Evolutionary conservation across 2,888 invertebrate genomes (phyloP).

Genomic region (Isoperla grammatica): DNA sequence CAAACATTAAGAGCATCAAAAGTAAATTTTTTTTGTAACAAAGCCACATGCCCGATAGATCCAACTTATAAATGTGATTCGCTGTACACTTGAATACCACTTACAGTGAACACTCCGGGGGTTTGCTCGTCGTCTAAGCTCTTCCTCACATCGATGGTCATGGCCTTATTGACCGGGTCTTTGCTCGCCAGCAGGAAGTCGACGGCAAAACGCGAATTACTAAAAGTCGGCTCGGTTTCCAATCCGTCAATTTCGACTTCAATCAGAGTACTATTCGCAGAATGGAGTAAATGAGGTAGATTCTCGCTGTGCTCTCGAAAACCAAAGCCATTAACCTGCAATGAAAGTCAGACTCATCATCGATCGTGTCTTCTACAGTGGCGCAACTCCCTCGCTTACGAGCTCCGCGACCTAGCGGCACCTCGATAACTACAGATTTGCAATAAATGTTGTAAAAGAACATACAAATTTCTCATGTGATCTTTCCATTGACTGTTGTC

Average conservation of each 20-base stretch:
- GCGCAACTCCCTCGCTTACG: constrained; percentile 39
- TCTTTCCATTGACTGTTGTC: too few relatives aligned
- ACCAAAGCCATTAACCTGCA: constrained; percentile 51
- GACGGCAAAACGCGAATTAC: constrained; percentile 55
- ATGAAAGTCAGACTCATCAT: constrained; percentile 24
- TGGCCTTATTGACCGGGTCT: constrained; percentile 42
- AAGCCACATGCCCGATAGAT: too few relatives aligned
- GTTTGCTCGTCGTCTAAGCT: constrained; percentile 67
- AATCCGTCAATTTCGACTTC: constrained; percentile 56
- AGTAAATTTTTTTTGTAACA: too few relatives aligned
- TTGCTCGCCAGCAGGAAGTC: constrained; percentile 51
- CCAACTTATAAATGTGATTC: too few relatives aligned
- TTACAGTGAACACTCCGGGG: constrained; percentile 66
- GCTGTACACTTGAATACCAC: too few relatives aligned
- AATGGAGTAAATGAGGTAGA: constrained; percentile 60
- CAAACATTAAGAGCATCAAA: too few relatives aligned
- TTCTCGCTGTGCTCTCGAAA: constrained; percentile 46
- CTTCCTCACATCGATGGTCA: constrained; percentile 46
- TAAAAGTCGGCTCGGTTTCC: constrained; percentile 45
- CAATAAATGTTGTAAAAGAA: too few relatives aligned
- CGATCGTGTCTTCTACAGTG: too few relatives aligned
- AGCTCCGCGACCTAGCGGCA: too few relatives aligned
- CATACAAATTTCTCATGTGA: too few relatives aligned
- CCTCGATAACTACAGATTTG: too few relatives aligned
- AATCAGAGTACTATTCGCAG: constrained; percentile 58